Base-by-base conservation (phyloP, 2,113 vertebrate species). In the Hippoglossus stenolepis region DNA sequence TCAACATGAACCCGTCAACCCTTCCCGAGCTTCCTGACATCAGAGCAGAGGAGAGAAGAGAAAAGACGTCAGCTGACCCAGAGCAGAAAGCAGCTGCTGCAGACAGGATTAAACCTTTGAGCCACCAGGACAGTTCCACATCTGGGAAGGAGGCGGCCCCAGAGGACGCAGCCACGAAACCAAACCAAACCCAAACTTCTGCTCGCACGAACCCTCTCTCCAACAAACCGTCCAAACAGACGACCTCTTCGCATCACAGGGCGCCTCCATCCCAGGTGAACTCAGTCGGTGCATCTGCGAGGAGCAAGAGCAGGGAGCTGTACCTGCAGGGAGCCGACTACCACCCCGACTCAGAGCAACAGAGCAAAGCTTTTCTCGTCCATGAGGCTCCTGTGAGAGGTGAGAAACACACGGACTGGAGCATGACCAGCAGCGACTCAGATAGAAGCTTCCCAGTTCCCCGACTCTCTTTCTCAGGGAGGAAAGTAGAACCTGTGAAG, bases 361-460 rank as follows among this genome's bases (percentile, higher is more conserved):
- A 54, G 17, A 71, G 67, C 21, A 68, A 83, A 38, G 49, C 85
- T 11, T 75, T 80, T 45, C 74, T 88, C 51, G 62, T 91, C 40
- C 89, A 88, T 79, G 95, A 96, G 74, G 51, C 92, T 65, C 95
- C 95, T 0, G 95, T 95, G 58, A 92, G 94, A 77, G 96, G 96
- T 14, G 92, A 93, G 45, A 75, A 80, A 31, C 91, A 72, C 9
- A 61, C 76, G 1, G 87, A 93, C 53, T 94, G 95, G 95, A 95
- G 88, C 75, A 74, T 89, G 72, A 84, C 13, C 81, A 75, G 17
- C 63, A 89, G 65, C 18, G 83, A 89, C 75, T 91, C 91, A 0
- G 82, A 90, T 35, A 26, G 61, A 2, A 80, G 77, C 26, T 56
- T 83, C 21, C 70, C 78, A 11, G 28, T 78, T 6, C 60, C n/a